A percentile compares a stretch with the other conserved stretches of the same genome.
phyloP scores from a whole-genome alignment of 2,888 invertebrate species.

The Fissipunctia ypsillon region DNA sequence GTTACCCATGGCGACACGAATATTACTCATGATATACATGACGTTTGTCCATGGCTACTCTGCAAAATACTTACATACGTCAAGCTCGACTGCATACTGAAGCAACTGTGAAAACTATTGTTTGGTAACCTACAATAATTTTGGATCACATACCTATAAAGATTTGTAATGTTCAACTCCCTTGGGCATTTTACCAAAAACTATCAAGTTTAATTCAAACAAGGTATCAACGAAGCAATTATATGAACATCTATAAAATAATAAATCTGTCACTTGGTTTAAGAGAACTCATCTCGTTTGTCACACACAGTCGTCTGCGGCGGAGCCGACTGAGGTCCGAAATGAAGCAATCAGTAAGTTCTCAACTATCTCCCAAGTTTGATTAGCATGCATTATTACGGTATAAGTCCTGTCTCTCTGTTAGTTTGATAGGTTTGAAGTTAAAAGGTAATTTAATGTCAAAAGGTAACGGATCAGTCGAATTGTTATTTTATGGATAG shows the following conservation, averaged over 20 bases:
- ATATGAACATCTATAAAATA: conserved; percentile 17
- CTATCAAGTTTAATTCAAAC: background rate
- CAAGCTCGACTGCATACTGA: no score
- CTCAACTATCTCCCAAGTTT: conserved; percentile 45
- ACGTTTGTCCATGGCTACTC: no score
- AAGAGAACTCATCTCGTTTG: conserved; percentile 31
- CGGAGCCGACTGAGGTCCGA: conserved; percentile 11
- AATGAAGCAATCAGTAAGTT: conserved; percentile 47
- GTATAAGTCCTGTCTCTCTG: background rate
- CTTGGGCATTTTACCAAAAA: background rate
- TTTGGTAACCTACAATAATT: no score
- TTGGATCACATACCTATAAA: background rate
- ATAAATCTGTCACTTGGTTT: conserved; percentile 19
- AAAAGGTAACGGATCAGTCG: background rate
- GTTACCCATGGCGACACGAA: no score
- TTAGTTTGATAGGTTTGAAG: background rate
- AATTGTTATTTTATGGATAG: background rate
- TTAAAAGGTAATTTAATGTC: background rate
- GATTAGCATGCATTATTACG: conserved; percentile 33
- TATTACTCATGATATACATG: no score
- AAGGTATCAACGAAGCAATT: conserved; percentile 3
- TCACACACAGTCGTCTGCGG: conserved; percentile 37
- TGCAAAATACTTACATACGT: no score
- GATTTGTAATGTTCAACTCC: background rate
- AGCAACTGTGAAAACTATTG: no score